phyloP scores from a whole-genome alignment of 2,888 invertebrate species.

The Nymphalis polychloros region DNA sequence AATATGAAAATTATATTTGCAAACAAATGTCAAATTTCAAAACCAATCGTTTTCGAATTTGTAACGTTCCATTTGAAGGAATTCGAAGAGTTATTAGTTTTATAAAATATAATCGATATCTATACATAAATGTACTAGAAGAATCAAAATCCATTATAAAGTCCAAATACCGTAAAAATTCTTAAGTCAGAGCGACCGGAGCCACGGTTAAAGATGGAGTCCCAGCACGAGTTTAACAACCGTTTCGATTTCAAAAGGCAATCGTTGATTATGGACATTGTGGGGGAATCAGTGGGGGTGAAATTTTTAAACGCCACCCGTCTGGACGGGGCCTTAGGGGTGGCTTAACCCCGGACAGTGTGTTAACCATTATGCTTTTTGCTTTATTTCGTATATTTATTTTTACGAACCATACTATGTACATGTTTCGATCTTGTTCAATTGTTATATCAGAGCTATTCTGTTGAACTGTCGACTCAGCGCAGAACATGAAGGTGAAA shows the following conservation, averaged over 20 bases:
- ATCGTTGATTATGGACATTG: conserved; percentile 78
- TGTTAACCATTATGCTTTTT: conserved; percentile 32
- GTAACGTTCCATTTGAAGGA: neutral
- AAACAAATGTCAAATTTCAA: neutral
- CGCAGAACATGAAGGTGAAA: too few species aligned
- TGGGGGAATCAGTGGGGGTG: conserved; percentile 70
- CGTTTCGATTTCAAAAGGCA: conserved; percentile 80
- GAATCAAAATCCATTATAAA: conserved; percentile 14
- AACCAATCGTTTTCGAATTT: too few species aligned
- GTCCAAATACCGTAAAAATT: conserved; percentile 32
- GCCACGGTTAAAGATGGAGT: conserved; percentile 37
- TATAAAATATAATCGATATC: neutral
- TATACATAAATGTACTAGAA: neutral
- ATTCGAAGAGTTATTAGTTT: neutral
- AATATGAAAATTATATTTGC: neutral
- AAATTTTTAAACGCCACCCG: conserved; percentile 78
- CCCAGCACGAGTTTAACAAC: conserved; percentile 62
- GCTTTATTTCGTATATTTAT: conserved; percentile 11
- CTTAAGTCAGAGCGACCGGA: conserved; percentile 33
- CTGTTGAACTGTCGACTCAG: too few species aligned
- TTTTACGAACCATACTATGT: conserved; percentile 1
- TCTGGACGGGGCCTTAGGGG: conserved; percentile 46
- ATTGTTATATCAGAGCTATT: neutral
- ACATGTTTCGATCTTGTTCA: neutral
- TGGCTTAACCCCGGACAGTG: conserved; percentile 42